A percentile compares a stretch with the other conserved stretches of the same genome.
phyloP scores from a whole-genome alignment of 2,113 vertebrate species.

The Plotosus lineatus region DNA sequence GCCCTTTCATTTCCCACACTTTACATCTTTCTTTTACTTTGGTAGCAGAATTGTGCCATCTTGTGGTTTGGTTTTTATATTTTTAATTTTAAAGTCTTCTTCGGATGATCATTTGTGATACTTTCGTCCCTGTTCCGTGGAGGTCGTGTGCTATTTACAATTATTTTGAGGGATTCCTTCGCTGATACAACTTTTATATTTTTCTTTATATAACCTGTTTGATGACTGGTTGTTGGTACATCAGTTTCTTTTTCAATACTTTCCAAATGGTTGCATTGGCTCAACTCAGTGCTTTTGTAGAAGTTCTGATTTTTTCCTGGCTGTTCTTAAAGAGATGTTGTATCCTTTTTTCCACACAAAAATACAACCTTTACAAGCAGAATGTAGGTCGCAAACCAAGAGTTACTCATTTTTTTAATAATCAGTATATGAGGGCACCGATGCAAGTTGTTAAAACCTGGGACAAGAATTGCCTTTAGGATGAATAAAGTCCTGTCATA shows the following conservation, averaged over 20 bases:
- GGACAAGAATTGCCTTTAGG: too few species aligned
- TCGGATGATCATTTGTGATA: neutral
- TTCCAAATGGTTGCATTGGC: neutral
- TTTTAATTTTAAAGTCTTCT: neutral
- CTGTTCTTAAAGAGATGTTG: too few species aligned
- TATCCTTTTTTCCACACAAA: too few species aligned
- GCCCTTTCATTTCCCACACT: neutral
- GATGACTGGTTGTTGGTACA: neutral
- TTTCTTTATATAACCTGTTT: neutral
- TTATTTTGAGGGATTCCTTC: neutral
- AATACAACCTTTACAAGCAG: too few species aligned
- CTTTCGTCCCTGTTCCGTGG: neutral
- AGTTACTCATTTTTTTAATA: neutral
- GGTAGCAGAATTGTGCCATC: neutral
- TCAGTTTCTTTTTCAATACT: neutral
- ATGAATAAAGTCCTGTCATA: too few species aligned
- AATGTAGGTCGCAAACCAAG: too few species aligned
- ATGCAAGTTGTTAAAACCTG: too few species aligned
- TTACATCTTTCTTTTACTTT: neutral
- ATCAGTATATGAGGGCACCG: neutral
- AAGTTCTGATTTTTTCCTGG: too few species aligned
- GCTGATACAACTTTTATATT: too few species aligned
- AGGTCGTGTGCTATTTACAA: neutral
- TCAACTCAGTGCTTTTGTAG: neutral
- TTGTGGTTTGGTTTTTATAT: neutral